Conservation (phyloP, 2,797 vertebrate genomes). For the Taenioides sp. region DNA sequence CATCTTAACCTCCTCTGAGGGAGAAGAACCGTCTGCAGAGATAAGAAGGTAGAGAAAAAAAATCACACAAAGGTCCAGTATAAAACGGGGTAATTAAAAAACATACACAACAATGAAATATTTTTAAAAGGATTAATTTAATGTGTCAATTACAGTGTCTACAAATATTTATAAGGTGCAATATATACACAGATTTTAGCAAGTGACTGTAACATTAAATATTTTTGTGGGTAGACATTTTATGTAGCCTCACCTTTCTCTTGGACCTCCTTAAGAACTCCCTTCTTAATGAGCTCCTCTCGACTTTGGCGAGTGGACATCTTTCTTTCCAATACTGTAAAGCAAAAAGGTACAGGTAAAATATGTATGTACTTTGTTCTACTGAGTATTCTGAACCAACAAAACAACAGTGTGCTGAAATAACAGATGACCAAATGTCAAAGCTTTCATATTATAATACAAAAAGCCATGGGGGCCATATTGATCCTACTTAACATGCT, state of each 20-base stretch:
- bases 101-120: background rate
- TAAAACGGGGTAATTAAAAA: background rate
- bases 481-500: background rate
- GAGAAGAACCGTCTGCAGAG: conserved; percentile 79
- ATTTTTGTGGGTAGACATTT: background rate
- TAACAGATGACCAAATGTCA: too few relatives aligned
- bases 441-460: background rate
- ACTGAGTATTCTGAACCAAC: background rate
- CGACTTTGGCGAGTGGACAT: conserved; percentile 97
- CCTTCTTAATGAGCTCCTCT: conserved; percentile 97
- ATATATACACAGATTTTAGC: background rate
- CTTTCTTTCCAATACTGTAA: conserved; percentile 93
- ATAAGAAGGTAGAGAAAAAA: background rate
- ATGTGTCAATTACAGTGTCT: background rate
- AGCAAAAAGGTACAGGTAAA: conserved; percentile 11
- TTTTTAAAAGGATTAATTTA: too few relatives aligned
- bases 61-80: background rate
- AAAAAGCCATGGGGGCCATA: background rate
- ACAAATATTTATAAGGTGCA: too few relatives aligned
- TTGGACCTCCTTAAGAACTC: conserved; percentile 94
- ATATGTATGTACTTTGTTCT: background rate
- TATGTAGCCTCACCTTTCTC: conserved; percentile 85
- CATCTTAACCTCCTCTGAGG: conserved; percentile 85
- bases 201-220: background rate
- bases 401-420: background rate